Conservation (phyloP, 2,113 vertebrate species). For the Sceloporus tristichus region DNA sequence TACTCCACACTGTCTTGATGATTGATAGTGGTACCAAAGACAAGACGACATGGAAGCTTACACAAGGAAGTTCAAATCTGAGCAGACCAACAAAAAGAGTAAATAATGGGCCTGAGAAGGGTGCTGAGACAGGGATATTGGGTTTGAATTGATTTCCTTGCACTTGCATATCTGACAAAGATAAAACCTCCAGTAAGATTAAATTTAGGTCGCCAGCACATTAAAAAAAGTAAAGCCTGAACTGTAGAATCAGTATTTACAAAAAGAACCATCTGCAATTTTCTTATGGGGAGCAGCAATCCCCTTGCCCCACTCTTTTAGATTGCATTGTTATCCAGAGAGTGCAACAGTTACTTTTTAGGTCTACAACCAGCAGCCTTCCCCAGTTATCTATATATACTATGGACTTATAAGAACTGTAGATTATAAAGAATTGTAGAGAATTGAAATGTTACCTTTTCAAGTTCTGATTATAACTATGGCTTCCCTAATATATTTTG, state of each 20-base stretch:
- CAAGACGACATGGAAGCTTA: not conserved
- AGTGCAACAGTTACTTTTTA: too few species aligned
- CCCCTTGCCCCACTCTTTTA: too few species aligned
- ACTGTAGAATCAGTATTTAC: not conserved
- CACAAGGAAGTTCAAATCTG: not conserved
- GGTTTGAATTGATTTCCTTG: conserved; percentile 9
- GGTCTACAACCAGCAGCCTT: too few species aligned
- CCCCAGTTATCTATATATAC: too few species aligned
- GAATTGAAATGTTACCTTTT: too few species aligned
- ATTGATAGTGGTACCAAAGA: not conserved
- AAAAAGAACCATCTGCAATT: not conserved
- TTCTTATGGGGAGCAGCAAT: not conserved
- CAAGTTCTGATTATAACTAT: too few species aligned
- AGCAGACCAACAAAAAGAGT: not conserved
- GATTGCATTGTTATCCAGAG: too few species aligned
- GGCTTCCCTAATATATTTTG: too few species aligned
- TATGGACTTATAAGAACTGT: too few species aligned
- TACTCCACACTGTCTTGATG: conserved; percentile 23
- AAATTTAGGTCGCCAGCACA: not conserved
- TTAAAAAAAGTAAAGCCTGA: not conserved
- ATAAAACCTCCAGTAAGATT: not conserved
- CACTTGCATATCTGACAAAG: conserved; percentile 17
- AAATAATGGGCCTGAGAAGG: not conserved
- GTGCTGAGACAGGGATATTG: not conserved
- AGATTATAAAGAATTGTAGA: too few species aligned